Evolutionary conservation across 2,797 vertebrate species (phyloP).

Genomic region (Ispidina picta): DNA sequence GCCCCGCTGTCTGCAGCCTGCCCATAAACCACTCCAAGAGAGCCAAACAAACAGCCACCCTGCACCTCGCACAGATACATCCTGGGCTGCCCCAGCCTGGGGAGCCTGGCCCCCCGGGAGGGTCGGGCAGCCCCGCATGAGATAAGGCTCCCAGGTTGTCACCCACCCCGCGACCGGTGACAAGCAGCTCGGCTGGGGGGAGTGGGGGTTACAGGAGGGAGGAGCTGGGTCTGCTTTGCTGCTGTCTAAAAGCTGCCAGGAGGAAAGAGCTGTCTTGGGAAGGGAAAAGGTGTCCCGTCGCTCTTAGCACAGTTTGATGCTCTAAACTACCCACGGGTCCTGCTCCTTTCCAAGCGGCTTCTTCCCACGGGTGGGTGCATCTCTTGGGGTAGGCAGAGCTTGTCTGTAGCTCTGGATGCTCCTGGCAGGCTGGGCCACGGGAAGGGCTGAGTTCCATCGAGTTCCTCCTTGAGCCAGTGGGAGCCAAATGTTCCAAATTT

Average conservation of each 20-base stretch:
- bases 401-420: not conserved
- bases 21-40: not conserved
- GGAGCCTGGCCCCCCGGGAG: not conserved
- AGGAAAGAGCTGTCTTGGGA: not conserved
- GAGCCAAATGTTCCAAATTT: not conserved
- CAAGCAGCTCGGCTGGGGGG: not conserved
- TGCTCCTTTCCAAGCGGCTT: not conserved
- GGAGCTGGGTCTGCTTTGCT: not conserved
- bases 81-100: not conserved
- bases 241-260: fast-evolving
- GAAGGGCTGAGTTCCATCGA: not conserved
- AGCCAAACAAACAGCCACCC: not conserved
- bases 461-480: not conserved
- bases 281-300: not conserved
- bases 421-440: fast-evolving
- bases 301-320: not conserved
- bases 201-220: not conserved
- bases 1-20: not conserved
- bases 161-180: no score
- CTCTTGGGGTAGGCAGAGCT: not conserved
- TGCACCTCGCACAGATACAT: not conserved
- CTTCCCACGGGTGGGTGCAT: fast-evolving
- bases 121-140: not conserved
- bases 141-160: not conserved
- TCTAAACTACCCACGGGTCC: not conserved